phyloP scores from a whole-genome alignment of 2,113 vertebrate genomes.

The Phylloscopus whistleri region DNA sequence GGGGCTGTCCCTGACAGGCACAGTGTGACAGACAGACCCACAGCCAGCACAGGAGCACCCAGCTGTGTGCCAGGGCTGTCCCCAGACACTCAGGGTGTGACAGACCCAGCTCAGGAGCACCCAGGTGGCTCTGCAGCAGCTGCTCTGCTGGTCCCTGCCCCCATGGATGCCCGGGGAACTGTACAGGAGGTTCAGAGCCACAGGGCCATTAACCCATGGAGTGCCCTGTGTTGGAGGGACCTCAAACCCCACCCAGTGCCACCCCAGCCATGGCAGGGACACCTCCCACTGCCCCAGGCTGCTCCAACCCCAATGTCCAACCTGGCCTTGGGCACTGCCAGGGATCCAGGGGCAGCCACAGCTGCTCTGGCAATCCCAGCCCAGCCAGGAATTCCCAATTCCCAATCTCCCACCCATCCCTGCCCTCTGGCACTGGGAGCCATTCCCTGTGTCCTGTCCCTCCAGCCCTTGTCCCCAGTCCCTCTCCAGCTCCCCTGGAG shows the following conservation, averaged over 20 bases:
- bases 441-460: not conserved
- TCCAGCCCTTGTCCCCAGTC: not conserved
- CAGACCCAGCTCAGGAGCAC: not conserved
- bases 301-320: not conserved
- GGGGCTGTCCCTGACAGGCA: too few relatives aligned
- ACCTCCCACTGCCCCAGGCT: not conserved
- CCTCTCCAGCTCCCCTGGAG: not conserved
- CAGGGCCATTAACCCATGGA: not conserved
- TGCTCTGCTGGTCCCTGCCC: not conserved
- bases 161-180: not conserved
- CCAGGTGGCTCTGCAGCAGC: not conserved
- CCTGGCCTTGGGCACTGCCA: not conserved
- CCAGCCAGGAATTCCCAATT: too few relatives aligned
- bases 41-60: too few relatives aligned
- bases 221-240: not conserved
- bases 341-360: too few relatives aligned
- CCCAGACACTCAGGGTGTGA: too few relatives aligned
- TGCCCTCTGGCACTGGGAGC: too few relatives aligned
- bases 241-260: rapidly evolving
- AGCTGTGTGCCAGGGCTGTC: not conserved
- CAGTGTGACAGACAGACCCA: too few relatives aligned
- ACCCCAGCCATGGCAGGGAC: not conserved
- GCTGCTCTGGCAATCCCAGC: too few relatives aligned
- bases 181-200: not conserved
- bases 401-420: too few relatives aligned